Evolutionary conservation across 2,113 vertebrate species (phyloP).

Genomic region (Verasper variegatus): DNA sequence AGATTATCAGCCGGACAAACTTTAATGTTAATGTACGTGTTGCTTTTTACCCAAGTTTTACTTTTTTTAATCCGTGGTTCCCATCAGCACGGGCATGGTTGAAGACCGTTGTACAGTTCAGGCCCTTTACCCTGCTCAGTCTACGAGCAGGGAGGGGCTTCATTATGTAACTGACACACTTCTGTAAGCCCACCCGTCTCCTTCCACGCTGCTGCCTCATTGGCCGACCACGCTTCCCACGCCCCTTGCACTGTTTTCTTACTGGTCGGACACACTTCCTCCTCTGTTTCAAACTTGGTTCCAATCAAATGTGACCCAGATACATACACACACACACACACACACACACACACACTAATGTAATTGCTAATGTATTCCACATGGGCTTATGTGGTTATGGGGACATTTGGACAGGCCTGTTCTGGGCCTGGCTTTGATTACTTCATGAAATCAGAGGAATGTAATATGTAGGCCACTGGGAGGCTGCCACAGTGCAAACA

Average conservation of each 20-base stretch:
- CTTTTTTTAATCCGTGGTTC: background rate
- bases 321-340: conserved; percentile 10
- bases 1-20: background rate
- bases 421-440: conserved; percentile 21
- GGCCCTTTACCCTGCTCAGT: background rate
- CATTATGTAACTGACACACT: conserved; percentile 83
- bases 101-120: conserved; percentile 19
- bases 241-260: conserved; percentile 32
- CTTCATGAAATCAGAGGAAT: conserved; percentile 35
- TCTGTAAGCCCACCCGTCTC: conserved; percentile 52
- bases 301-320: conserved; percentile 75
- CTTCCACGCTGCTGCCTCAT: conserved; percentile 31
- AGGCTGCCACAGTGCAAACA: conserved; percentile 7
- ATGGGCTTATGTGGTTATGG: conserved; percentile 33
- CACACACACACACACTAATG: conserved; percentile 3
- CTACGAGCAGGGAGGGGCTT: conserved; percentile 54
- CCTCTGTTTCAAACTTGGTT: conserved; percentile 75
- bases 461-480: conserved; percentile 42
- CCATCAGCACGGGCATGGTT: background rate
- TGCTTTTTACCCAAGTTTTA: background rate
- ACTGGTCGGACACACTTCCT: conserved; percentile 70
- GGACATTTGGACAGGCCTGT: conserved; percentile 40
- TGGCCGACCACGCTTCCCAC: conserved; percentile 56
- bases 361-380: conserved; percentile 64
- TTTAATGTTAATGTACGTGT: background rate